These are phyloP conservation scores for Spialia ferax DNA, from an alignment of 2,888 invertebrate genomes.

Conservation along the genomic window DNA sequence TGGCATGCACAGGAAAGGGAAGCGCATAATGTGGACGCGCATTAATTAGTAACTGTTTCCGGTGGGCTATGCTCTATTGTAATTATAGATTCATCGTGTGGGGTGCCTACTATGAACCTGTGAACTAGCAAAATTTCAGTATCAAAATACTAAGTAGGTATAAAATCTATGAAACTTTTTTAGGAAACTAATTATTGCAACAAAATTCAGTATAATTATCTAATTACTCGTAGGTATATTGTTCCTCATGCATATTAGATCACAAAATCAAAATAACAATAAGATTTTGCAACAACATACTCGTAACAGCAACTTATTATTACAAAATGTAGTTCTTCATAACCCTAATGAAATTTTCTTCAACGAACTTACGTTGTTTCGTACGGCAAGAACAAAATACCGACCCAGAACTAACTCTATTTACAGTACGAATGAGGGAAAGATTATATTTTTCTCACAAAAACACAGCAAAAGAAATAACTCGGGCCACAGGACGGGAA, in stretches of 20 bases:
- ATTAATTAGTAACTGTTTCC: conserved; percentile 69
- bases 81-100: conserved; percentile 50
- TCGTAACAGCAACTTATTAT: conserved; percentile 14
- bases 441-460: conserved; percentile 41
- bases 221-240: no score
- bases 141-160: no score
- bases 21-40: conserved; percentile 66
- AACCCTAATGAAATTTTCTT: conserved; percentile 34
- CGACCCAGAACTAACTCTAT: conserved; percentile 39
- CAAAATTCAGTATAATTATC: no score
- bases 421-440: conserved; percentile 37
- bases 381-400: conserved; percentile 36
- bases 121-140: no score
- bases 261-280: conserved; percentile 6
- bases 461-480: conserved; percentile 39
- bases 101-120: no score
- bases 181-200: no score
- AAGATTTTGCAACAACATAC: conserved; percentile 9
- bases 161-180: no score
- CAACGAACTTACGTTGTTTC: conserved; percentile 37
- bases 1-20: conserved; percentile 62
- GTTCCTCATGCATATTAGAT: neutral
- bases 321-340: conserved; percentile 9
- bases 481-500: conserved; percentile 48
- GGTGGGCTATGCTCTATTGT: conserved; percentile 58